Evolutionary conservation across 2,888 invertebrate genomes (phyloP), one percentile per base, ranked within the genome.

Genomic region (Anoplius nigerrimus): DNA sequence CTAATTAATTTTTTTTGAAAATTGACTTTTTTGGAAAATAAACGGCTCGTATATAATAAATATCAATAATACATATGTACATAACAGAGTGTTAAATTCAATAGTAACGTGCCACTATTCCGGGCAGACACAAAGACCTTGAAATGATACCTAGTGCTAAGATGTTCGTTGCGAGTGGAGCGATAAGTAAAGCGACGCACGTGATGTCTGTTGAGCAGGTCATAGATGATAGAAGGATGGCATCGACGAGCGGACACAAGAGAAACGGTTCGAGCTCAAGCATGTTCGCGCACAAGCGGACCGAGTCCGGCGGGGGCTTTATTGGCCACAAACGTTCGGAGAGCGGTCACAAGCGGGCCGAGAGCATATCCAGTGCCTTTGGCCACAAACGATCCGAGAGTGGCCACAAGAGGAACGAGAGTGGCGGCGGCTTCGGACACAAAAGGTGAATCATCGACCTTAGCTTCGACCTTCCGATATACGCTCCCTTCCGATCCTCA

Each of bases 301-400:
- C 85, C 55, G 88, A 86, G 61, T 85, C 86, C 42, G 86, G 85
- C 56, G 86, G 87, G 53, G 81, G 83, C 62, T 86, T 87, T 66
- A 82, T 84, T 60, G 87, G 85, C 63, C 87, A 87, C 82, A 87
- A 86, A 78, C 81, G 86, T 51, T 79, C 85, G 48, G 87, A 86
- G 75, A 82, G 83, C 78, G 87, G 86, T 45, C 88, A 88, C 76
- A 86, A 81, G 71, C 84, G 87, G 58, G 86, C 87, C 76, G 88
- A 88, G 74, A 88, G 87, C 81, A 87, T 88, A 83, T 86, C 88
- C 77, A 87, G 86, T 82, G 86, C 83, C 82, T 87, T 88, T 79
- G 86, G 87, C 69, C 87, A 88, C 78, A 87, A 86, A 71, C 84
- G 85, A 62, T 82, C 83, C 58, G 87, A 86, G 62, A 84, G 85